Conservation (phyloP, 1,140 invertebrate species). For the Agrypnia vestita region DNA sequence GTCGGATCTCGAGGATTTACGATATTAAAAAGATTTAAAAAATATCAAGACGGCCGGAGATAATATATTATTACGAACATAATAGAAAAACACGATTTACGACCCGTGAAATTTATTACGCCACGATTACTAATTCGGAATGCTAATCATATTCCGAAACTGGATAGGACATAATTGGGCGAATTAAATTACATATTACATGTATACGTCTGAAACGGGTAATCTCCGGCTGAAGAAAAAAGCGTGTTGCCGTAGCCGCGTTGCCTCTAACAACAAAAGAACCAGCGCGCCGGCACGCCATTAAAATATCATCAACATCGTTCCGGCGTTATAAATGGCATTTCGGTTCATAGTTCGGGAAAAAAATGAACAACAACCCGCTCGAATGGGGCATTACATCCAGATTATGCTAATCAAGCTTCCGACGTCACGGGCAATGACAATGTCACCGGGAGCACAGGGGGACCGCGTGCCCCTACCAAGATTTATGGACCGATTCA, state of each 20-base stretch:
- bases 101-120: constrained; percentile 39
- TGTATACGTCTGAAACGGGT: constrained; percentile 7
- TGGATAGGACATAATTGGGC: constrained; percentile 16
- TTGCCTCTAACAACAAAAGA: constrained; percentile 38
- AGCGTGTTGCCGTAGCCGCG: not conserved
- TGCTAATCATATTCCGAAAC: constrained; percentile 36
- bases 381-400: constrained; percentile 18
- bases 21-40: constrained; percentile 12
- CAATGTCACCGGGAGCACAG: not conserved
- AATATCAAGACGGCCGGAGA: not conserved
- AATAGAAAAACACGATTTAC: constrained; percentile 33
- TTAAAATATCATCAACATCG: constrained; percentile 51
- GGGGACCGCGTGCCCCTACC: not conserved
- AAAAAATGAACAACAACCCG: constrained; percentile 34
- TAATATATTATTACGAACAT: constrained; percentile 22
- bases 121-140: constrained; percentile 16
- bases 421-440: constrained; percentile 19
- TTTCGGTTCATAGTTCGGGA: constrained; percentile 7
- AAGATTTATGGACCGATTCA: constrained; percentile 22
- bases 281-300: constrained; percentile 43
- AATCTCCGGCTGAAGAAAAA: constrained; percentile 18
- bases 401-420: constrained; percentile 52
- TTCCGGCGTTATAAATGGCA: constrained; percentile 41
- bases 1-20: not conserved
- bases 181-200: constrained; percentile 25